Conservation (phyloP, 2,797 vertebrate species). For the Enteromius thamalakanensis region DNA sequence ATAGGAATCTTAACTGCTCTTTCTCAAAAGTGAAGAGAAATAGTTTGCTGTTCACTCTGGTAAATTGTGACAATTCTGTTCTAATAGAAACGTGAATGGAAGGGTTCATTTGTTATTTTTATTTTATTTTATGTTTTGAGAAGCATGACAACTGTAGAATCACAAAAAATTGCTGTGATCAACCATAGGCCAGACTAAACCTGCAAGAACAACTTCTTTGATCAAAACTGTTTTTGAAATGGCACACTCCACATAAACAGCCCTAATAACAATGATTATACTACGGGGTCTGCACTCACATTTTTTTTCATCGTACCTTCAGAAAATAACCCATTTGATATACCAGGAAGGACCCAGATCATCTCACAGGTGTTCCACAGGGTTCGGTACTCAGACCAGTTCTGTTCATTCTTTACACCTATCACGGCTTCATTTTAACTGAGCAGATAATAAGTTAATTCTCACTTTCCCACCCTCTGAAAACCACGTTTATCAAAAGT, state of each 20-base stretch:
- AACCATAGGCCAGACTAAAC: neutral
- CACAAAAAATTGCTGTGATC: neutral
- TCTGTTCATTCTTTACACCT: neutral
- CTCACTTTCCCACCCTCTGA: neutral
- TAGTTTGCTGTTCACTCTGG: neutral
- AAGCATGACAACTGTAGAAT: neutral
- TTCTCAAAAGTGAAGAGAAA: neutral
- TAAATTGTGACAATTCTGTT: neutral
- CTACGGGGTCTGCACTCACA: neutral
- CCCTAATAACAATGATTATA: neutral
- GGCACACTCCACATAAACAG: neutral
- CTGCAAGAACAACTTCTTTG: neutral
- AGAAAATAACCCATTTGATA: neutral
- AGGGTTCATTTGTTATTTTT: too few relatives aligned
- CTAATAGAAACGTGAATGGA: neutral
- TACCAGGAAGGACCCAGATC: neutral
- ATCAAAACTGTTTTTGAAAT: neutral
- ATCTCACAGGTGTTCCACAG: conserved; percentile 8
- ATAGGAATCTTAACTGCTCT: neutral
- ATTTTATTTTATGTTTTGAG: too few relatives aligned
- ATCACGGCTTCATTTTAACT: neutral
- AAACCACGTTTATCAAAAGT: neutral
- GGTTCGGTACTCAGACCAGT: conserved; percentile 1
- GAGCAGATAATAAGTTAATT: neutral
- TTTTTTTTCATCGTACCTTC: neutral